phyloP scores from a whole-genome alignment of 2,888 invertebrate species.

The Lycaena phlaeas region DNA sequence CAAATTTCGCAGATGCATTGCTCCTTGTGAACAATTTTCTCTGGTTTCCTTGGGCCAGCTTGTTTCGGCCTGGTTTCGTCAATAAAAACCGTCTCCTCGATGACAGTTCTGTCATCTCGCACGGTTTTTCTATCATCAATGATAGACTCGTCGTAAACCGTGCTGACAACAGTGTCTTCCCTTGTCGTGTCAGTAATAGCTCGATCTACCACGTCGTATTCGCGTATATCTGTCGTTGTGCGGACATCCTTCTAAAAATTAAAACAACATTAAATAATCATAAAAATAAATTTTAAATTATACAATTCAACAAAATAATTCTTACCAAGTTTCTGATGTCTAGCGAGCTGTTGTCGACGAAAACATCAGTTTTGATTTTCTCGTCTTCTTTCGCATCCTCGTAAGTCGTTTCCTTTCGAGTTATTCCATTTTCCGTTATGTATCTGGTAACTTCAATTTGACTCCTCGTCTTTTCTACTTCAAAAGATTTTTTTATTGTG shows the following conservation, averaged over 20 bases:
- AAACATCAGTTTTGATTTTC: slow-evolving; percentile 63
- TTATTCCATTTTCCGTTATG: slow-evolving; percentile 62
- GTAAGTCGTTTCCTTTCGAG: slow-evolving; percentile 61
- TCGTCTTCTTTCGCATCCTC: slow-evolving; percentile 68
- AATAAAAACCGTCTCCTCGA: slow-evolving; percentile 45
- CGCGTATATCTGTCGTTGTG: slow-evolving; percentile 59
- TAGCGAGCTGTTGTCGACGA: slow-evolving; percentile 64
- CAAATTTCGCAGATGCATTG: slow-evolving; percentile 93
- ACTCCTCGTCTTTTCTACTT: slow-evolving; percentile 59
- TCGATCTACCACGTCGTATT: slow-evolving; percentile 66
- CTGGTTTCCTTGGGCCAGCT: slow-evolving; percentile 59
- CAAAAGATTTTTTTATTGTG: slow-evolving; percentile 56
- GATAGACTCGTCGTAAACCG: slow-evolving; percentile 59
- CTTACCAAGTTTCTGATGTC: slow-evolving; percentile 71
- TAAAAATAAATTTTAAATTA: too few species aligned
- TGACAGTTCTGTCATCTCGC: slow-evolving; percentile 56
- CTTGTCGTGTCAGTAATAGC: slow-evolving; percentile 59
- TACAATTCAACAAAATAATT: too few species aligned
- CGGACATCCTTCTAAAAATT: slow-evolving; percentile 60
- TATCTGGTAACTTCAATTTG: slow-evolving; percentile 67
- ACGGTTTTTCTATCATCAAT: slow-evolving; percentile 59
- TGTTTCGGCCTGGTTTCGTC: slow-evolving; percentile 52
- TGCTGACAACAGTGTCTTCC: slow-evolving; percentile 54
- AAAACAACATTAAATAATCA: background rate
- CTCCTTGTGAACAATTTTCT: slow-evolving; percentile 73